Percentiles rank a stretch among this genome's conserved stretches.
Conservation (phyloP, 2,113 vertebrate genomes). For the Onychorhynchus coronatus region DNA sequence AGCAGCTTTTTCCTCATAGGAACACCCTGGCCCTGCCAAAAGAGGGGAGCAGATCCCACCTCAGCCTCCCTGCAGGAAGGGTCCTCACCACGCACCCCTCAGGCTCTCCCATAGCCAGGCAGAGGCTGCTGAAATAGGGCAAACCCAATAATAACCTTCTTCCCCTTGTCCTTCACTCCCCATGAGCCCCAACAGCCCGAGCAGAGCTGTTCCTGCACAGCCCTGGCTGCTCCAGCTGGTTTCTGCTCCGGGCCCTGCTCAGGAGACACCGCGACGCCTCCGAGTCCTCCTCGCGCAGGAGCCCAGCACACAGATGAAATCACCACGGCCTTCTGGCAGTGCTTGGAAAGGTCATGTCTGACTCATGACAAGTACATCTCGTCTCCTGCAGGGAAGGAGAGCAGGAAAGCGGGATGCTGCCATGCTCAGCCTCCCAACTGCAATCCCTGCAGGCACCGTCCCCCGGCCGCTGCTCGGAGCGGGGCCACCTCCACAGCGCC, state of each 20-base stretch:
- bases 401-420: not conserved
- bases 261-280: accelerated
- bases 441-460: accelerated
- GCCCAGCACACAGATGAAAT: not conserved
- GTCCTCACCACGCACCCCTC: not conserved
- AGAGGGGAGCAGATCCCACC: not conserved
- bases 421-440: accelerated
- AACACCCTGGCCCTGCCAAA: not conserved
- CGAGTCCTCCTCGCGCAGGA: accelerated
- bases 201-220: accelerated
- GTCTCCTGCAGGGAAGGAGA: not conserved
- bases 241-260: not conserved
- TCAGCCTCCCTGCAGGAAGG: not conserved
- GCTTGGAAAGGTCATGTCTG: not conserved
- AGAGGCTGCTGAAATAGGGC: not conserved
- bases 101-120: not conserved
- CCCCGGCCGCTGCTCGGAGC: accelerated
- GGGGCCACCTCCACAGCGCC: not conserved
- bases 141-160: not conserved
- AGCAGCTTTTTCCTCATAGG: accelerated
- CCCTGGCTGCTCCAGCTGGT: not conserved
- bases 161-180: accelerated
- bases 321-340: not conserved
- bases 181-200: accelerated
- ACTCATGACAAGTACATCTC: not conserved